These are phyloP conservation scores for Gymnodraco acuticeps DNA, from an alignment of 2,797 vertebrate genomes.

Conservation along the genomic window DNA sequence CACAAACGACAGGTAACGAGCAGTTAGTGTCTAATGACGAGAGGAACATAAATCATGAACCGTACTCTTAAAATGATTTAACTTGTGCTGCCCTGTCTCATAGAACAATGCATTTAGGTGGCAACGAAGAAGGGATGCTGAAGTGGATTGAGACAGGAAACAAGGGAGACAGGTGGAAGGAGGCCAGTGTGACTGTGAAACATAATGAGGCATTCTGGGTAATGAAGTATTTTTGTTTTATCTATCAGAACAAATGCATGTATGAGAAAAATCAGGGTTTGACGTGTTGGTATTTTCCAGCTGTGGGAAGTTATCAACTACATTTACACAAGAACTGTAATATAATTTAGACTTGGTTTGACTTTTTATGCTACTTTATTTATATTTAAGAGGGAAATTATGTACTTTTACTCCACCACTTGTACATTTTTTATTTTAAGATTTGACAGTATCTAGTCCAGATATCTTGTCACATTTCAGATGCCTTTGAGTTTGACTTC, in stretches of 20 bases:
- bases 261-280: neutral
- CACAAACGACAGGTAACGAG: conserved; percentile 78
- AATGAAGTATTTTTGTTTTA: conserved; percentile 31
- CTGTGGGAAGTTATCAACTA: neutral
- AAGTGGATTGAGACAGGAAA: conserved; percentile 76
- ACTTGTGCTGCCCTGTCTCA: neutral
- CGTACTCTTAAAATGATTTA: neutral
- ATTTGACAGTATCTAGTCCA: neutral
- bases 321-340: neutral
- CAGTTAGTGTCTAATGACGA: neutral
- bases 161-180: conserved; percentile 77
- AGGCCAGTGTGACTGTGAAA: conserved; percentile 57
- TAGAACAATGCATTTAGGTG: conserved; percentile 69
- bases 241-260: neutral
- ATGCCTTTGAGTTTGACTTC: neutral
- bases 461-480: neutral
- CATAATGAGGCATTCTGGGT: conserved; percentile 82
- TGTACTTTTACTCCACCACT: neutral
- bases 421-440: neutral
- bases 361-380: conserved; percentile 1
- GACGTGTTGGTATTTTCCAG: neutral
- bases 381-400: conserved; percentile 1
- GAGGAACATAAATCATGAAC: neutral
- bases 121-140: conserved; percentile 61
- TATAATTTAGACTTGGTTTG: neutral